A percentile compares a stretch with the other conserved stretches of the same genome.
Conservation (phyloP, 2,888 invertebrate species). For the Dioctria rufipes region DNA sequence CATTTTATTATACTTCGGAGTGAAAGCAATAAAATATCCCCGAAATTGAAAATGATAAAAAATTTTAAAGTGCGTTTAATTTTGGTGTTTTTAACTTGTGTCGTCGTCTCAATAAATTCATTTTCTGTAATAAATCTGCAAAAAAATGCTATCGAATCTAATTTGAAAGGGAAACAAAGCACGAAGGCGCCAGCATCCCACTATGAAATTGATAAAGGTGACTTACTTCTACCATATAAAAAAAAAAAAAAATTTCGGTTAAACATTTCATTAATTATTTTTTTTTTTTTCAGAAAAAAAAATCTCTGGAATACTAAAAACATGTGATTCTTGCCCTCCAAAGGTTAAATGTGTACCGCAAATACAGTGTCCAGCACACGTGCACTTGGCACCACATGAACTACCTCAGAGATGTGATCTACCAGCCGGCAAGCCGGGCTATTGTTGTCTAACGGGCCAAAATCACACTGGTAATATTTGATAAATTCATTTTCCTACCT, state of each 20-base stretch:
- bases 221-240: no score
- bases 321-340: constrained; percentile 70
- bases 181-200: no score
- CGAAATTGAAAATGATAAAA: no score
- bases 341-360: constrained; percentile 75
- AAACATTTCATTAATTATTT: background rate
- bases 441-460: constrained; percentile 78
- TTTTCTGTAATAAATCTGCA: no score
- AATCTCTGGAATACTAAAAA: background rate
- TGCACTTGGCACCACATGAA: constrained; percentile 68
- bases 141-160: no score
- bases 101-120: no score
- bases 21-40: no score
- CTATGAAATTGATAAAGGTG: no score
- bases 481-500: background rate
- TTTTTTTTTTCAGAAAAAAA: background rate
- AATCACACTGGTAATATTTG: constrained; percentile 71
- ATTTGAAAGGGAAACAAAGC: no score
- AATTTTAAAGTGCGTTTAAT: no score
- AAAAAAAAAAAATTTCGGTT: background rate
- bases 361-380: constrained; percentile 79
- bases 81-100: no score
- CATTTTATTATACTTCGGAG: no score
- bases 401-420: constrained; percentile 74
- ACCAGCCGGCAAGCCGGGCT: constrained; percentile 72